Evolutionary conservation across 64 coral and sea anemone genomes (phyloP).

Genomic region (Pocillopora verrucosa): DNA sequence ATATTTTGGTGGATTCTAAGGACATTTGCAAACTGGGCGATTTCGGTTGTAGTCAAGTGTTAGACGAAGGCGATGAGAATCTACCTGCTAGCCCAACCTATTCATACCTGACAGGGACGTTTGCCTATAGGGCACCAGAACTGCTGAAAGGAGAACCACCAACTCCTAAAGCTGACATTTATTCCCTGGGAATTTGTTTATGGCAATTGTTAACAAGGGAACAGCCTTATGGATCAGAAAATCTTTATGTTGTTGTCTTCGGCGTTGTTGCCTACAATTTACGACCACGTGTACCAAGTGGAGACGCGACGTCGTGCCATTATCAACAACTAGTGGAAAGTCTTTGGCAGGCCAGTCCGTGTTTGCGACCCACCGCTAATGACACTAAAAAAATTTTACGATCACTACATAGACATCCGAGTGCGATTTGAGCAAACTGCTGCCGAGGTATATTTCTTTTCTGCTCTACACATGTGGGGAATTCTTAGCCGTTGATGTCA

Average conservation of each 20-base stretch:
- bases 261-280: conserved; percentile 94
- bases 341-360: conserved; percentile 66
- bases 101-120: conserved; percentile 91
- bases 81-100: conserved; percentile 92
- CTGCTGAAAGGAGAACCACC: conserved; percentile 86
- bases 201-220: conserved; percentile 88
- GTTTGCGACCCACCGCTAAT: conserved; percentile 58
- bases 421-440: not conserved
- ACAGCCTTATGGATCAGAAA: conserved; percentile 81
- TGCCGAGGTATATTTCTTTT: not conserved
- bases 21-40: conserved; percentile 93
- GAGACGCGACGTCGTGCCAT: conserved; percentile 29
- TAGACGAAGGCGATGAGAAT: conserved; percentile 82
- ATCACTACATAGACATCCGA: conserved; percentile 48
- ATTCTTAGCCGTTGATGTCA: conserved; percentile 83
- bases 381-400: conserved; percentile 56
- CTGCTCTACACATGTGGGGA: conserved; percentile 11
- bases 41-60: conserved; percentile 92
- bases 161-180: conserved; percentile 88
- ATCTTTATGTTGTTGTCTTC: conserved; percentile 94
- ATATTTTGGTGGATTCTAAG: conserved; percentile 78
- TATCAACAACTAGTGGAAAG: conserved; percentile 83
- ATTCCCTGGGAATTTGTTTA: conserved; percentile 88
- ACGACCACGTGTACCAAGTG: conserved; percentile 74
- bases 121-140: conserved; percentile 94